These are phyloP conservation scores for Dorcus hopei DNA, from an alignment of 2,888 invertebrate genomes.

Conservation along the genomic window DNA sequence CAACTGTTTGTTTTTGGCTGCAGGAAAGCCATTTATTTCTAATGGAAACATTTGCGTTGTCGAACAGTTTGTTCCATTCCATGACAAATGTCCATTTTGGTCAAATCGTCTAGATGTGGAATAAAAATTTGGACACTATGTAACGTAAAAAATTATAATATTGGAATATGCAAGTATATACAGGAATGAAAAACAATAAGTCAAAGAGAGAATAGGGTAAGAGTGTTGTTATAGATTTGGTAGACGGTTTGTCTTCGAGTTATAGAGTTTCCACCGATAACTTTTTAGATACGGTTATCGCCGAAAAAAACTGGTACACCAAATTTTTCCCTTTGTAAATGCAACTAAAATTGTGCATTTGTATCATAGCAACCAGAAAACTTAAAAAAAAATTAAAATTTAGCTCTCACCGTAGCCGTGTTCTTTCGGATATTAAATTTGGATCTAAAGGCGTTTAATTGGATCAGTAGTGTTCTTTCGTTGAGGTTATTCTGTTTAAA, in stretches of 20 bases:
- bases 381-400: too few species aligned
- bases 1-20: not conserved
- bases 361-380: too few species aligned
- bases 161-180: not conserved
- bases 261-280: not conserved
- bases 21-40: not conserved
- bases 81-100: not conserved
- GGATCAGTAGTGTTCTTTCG: too few species aligned
- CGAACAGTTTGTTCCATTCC: not conserved
- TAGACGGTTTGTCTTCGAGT: not conserved
- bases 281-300: not conserved
- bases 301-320: too few species aligned
- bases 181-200: too few species aligned
- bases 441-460: too few species aligned
- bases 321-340: too few species aligned
- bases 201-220: not conserved
- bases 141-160: not conserved
- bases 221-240: not conserved
- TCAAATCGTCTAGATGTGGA: not conserved
- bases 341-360: too few species aligned
- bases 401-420: too few species aligned
- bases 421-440: too few species aligned
- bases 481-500: too few species aligned
- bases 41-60: not conserved
- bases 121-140: not conserved